Percentiles rank a stretch among this genome's conserved stretches.
phyloP scores from a whole-genome alignment of 2,888 invertebrate genomes.

The Thymelicus lineola region DNA sequence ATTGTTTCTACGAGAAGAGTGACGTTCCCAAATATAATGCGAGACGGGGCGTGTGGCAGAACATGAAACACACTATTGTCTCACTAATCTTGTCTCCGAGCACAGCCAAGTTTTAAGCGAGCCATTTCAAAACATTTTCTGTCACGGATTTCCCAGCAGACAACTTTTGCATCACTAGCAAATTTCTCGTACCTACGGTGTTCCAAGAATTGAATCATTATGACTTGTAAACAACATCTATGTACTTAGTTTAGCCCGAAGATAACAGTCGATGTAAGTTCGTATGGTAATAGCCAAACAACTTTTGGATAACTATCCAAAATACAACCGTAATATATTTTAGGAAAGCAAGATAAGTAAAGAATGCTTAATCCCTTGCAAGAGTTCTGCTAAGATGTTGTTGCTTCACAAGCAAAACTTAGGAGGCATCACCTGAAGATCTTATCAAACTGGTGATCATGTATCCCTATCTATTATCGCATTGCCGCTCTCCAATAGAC shows the following conservation, averaged over 20 bases:
- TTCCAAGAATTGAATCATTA: slow-evolving; percentile 33
- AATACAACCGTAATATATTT: too few relatives aligned
- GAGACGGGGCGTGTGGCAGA: slow-evolving; percentile 33
- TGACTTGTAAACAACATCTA: not conserved
- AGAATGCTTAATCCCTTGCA: too few relatives aligned
- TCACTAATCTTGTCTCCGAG: slow-evolving; percentile 44
- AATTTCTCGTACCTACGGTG: slow-evolving; percentile 44
- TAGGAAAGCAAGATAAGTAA: too few relatives aligned
- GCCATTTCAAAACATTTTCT: slow-evolving; percentile 78
- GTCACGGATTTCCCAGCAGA: slow-evolving; percentile 73
- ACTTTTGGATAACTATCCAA: too few relatives aligned
- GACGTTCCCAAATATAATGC: slow-evolving; percentile 32
- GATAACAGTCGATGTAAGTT: not conserved
- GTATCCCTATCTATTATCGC: too few relatives aligned
- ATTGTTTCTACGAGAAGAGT: slow-evolving; percentile 25
- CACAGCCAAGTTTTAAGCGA: slow-evolving; percentile 64
- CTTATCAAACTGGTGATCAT: too few relatives aligned
- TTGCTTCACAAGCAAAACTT: too few relatives aligned
- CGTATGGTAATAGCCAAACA: not conserved
- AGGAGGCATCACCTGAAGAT: too few relatives aligned
- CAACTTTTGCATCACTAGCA: slow-evolving; percentile 49
- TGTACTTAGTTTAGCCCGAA: too few relatives aligned
- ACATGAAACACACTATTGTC: slow-evolving; percentile 40
- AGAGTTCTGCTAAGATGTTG: too few relatives aligned
- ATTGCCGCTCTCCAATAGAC: too few relatives aligned